These are phyloP conservation scores for Castor canadensis DNA, from an alignment of 2,113 vertebrate species.

Conservation along the genomic window DNA sequence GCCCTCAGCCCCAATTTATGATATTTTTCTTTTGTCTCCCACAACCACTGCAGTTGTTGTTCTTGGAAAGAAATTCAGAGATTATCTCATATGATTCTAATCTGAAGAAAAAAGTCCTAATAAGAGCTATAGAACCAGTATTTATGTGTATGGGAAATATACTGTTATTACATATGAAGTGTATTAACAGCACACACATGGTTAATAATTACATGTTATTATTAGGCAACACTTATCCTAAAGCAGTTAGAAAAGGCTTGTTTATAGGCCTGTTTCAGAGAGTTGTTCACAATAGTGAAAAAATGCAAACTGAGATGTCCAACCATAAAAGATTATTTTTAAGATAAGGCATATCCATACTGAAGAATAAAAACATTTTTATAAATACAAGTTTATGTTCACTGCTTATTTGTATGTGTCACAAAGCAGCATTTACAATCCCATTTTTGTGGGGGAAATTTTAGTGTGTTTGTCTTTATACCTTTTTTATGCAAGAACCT, in stretches of 20 bases:
- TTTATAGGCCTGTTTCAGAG: not conserved
- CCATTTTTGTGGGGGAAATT: not conserved
- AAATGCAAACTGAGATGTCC: slow-evolving; percentile 1
- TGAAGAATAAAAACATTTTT: not conserved
- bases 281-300: not conserved
- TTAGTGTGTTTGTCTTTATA: not conserved
- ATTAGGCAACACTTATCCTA: not conserved
- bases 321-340: not conserved
- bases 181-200: not conserved
- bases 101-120: not conserved
- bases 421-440: not conserved
- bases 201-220: not conserved
- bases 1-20: too few species aligned
- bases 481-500: not conserved
- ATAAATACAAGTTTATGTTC: not conserved
- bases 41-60: not conserved
- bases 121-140: not conserved
- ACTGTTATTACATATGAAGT: not conserved
- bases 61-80: not conserved
- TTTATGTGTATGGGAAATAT: not conserved
- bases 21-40: not conserved
- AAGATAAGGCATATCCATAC: not conserved
- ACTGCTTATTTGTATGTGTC: not conserved
- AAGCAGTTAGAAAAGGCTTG: not conserved
- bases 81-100: not conserved